A percentile compares a stretch with the other conserved stretches of the same genome.
Evolutionary conservation across 1,140 invertebrate genomes (phyloP).

Genomic region (Zaprionus capensis): DNA sequence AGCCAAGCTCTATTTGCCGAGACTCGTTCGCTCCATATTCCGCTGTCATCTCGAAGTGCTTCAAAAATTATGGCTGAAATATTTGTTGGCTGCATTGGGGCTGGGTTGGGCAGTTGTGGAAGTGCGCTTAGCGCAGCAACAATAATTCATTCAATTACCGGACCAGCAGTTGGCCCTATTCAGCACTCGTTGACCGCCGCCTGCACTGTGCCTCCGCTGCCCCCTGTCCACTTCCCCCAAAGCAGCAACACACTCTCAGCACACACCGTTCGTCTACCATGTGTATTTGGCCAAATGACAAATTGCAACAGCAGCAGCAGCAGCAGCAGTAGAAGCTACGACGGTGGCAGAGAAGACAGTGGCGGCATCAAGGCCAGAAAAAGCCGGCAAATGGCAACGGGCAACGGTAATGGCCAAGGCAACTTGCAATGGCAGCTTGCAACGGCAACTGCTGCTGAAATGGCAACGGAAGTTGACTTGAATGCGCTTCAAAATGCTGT

Average conservation of each 20-base stretch:
- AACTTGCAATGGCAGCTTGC: constrained; percentile 39
- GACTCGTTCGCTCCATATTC: background rate
- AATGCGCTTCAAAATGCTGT: constrained; percentile 80
- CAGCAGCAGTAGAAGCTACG: constrained; percentile 20
- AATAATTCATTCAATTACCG: constrained; percentile 51
- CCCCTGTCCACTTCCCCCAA: too few relatives aligned
- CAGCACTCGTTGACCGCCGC: constrained; percentile 7
- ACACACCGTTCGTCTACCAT: constrained; percentile 65
- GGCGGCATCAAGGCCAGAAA: constrained; percentile 42
- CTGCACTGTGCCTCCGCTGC: background rate
- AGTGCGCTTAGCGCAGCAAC: constrained; percentile 34
- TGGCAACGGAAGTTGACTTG: constrained; percentile 72
- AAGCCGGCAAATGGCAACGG: constrained; percentile 53
- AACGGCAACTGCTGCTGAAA: constrained; percentile 32
- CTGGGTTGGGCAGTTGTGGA: constrained; percentile 52
- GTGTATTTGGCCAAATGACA: constrained; percentile 79
- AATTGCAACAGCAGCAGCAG: constrained; percentile 50
- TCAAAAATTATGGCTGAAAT: constrained; percentile 34
- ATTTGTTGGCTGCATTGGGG: constrained; percentile 25
- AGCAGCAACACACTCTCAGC: constrained; percentile 21
- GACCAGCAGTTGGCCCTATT: constrained; percentile 19
- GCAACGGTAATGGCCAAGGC: constrained; percentile 27
- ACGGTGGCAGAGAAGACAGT: constrained; percentile 2
- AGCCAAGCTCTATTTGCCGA: background rate
- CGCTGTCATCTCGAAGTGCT: background rate